These are phyloP conservation scores for Sesamia inferens DNA, from an alignment of 2,888 invertebrate species.

Conservation along the genomic window DNA sequence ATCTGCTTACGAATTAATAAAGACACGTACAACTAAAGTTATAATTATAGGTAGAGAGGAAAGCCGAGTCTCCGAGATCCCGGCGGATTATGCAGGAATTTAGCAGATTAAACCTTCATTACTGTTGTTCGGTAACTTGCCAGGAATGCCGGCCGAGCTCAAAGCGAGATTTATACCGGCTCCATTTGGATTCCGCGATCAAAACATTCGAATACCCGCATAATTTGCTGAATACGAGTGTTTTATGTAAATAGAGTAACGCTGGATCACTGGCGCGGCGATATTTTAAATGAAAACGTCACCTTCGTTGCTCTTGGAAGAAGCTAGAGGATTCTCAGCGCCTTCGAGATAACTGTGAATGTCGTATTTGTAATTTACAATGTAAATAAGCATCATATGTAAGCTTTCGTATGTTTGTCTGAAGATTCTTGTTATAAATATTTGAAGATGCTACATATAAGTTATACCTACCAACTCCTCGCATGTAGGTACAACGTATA, in stretches of 20 bases:
- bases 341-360: slow-evolving; percentile 42
- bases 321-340: slow-evolving; percentile 42
- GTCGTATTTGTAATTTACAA: slow-evolving; percentile 59
- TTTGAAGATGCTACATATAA: slow-evolving; percentile 48
- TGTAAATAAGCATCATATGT: slow-evolving; percentile 59
- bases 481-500: neutral
- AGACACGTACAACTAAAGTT: slow-evolving; percentile 56
- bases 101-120: slow-evolving; percentile 84
- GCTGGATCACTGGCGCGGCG: slow-evolving; percentile 59
- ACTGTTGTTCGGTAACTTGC: slow-evolving; percentile 83
- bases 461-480: neutral
- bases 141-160: slow-evolving; percentile 78
- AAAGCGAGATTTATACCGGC: slow-evolving; percentile 80
- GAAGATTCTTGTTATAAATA: slow-evolving; percentile 51
- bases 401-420: slow-evolving; percentile 42
- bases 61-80: slow-evolving; percentile 73
- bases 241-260: slow-evolving; percentile 78
- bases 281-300: slow-evolving; percentile 65
- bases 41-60: slow-evolving; percentile 70
- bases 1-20: slow-evolving; percentile 60
- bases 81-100: slow-evolving; percentile 79
- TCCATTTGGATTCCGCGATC: slow-evolving; percentile 74
- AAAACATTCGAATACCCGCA: slow-evolving; percentile 75
- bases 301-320: slow-evolving; percentile 39
- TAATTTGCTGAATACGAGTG: slow-evolving; percentile 76